Conservation (phyloP, 2,888 invertebrate species). For the Hecatera dysodea region DNA sequence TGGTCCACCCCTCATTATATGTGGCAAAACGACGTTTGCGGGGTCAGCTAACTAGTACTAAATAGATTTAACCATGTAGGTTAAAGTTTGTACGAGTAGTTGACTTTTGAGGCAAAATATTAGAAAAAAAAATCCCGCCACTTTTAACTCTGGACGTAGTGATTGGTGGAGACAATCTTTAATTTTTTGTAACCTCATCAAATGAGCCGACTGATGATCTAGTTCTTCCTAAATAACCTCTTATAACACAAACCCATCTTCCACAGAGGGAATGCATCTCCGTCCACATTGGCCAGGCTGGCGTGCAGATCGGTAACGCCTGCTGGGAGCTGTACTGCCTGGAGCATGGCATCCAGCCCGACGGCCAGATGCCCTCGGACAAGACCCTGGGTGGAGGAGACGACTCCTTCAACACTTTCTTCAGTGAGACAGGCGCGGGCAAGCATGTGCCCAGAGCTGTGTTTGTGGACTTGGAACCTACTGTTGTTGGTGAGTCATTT, state of each 20-base stretch:
- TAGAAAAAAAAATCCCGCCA: too few relatives aligned
- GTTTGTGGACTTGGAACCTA: conserved; percentile 98
- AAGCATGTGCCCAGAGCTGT: conserved; percentile 97
- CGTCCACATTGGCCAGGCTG: conserved; percentile 96
- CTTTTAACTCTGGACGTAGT: too few relatives aligned
- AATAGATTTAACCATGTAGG: too few relatives aligned
- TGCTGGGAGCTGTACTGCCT: conserved; percentile 97
- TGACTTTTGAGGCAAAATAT: too few relatives aligned
- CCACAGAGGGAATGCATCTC: conserved; percentile 96
- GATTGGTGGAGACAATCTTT: too few relatives aligned
- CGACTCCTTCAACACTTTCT: conserved; percentile 95
- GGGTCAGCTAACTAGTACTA: too few relatives aligned
- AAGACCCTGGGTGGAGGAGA: conserved; percentile 93
- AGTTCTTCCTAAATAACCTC: not conserved
- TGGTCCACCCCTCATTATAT: too few relatives aligned
- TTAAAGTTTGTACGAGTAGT: too few relatives aligned
- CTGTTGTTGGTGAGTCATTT: conserved; percentile 94
- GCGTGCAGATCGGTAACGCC: conserved; percentile 96
- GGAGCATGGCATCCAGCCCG: conserved; percentile 96
- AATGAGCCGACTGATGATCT: not conserved
- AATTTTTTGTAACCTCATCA: not conserved
- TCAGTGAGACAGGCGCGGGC: conserved; percentile 94
- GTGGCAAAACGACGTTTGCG: too few relatives aligned
- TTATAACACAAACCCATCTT: conserved; percentile 18
- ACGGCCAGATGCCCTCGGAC: conserved; percentile 97